Evolutionary conservation across 2,888 invertebrate species (phyloP).

Genomic region (Cotesia congregata): DNA sequence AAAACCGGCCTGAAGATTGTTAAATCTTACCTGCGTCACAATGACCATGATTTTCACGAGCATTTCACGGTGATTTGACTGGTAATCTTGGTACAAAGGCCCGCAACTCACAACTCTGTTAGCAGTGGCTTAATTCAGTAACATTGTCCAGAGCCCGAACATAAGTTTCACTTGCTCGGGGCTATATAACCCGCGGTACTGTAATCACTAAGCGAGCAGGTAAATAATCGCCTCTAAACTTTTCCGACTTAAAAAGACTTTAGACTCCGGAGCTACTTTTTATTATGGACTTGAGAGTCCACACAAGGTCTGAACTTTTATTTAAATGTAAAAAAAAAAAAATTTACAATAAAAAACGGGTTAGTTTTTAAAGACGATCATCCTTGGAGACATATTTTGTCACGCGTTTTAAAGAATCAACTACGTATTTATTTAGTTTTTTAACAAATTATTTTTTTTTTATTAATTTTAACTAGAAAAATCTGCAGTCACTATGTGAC

Average conservation of each 20-base stretch:
- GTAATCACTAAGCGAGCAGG: conserved; percentile 56
- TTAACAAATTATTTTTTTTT: conserved; percentile 45
- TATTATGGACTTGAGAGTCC: not conserved
- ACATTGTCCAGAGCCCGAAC: conserved; percentile 6
- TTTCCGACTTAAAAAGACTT: not conserved
- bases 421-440: conserved; percentile 49
- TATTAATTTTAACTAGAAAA: not conserved
- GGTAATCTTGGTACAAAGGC: conserved; percentile 66
- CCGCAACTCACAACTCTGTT: conserved; percentile 46
- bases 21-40: conserved; percentile 56
- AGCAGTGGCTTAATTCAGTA: conserved; percentile 49
- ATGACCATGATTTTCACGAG: conserved; percentile 61
- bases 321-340: conserved; percentile 19
- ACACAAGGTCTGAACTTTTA: conserved; percentile 1
- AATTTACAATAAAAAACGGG: not conserved
- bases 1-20: conserved; percentile 41
- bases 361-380: conserved; percentile 49
- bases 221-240: conserved; percentile 56
- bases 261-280: not conserved
- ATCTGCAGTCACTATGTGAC: too few species aligned
- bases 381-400: conserved; percentile 37
- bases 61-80: conserved; percentile 67
- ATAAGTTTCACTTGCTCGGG: not conserved
- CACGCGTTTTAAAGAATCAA: conserved; percentile 48
- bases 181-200: conserved; percentile 20